Base-by-base conservation (phyloP, 2,888 invertebrate genomes). In the Serrognathus titanus region DNA sequence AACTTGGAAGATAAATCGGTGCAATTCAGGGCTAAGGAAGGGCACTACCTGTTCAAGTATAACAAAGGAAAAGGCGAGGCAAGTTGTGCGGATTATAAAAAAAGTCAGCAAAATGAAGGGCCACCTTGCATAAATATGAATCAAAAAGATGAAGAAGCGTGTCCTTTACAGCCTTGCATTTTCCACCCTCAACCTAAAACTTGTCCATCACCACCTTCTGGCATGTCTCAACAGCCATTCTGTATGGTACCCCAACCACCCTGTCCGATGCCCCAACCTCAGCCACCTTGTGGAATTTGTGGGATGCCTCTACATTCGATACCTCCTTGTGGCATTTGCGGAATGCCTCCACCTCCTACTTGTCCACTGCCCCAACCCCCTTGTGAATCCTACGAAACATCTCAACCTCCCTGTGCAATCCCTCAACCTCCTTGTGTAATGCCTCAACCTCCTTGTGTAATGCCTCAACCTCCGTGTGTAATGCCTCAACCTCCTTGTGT, bases 391-490 rank as follows among this genome's bases (percentile, higher is more conserved):
- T 16, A 16, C 3, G 16, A n/a, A 51, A 1, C 24, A 24, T 10
- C 45, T 9, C 24, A 5, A 31, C 24, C 24, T 31, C 24, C 24
- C 6, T 31, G 24, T 31, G 24, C 24, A 31, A 31, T 31, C 6
- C 24, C 24, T 31, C 24, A 31, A 31, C 24, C 24, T 31, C 24
- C 24, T 6, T 24, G 24, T 24, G n/a, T 13, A 3, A 13, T 10
- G 35, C 13, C 48, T n/a, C n/a, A n/a, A n/a, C 13, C 48, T 16
- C 6, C 49, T 24, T 80, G 63, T 80, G 79, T 77, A 79, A 79
- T 71, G 78, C 80, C 57, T 79, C 80, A 64, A 79, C 80, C 66
- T 20, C 20, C n/a, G n/a, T n/a, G n/a, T n/a, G n/a, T n/a, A n/a
- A n/a, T n/a, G n/a, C n/a, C n/a, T n/a, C n/a, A n/a, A n/a, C 80